Base-by-base conservation (phyloP, 1,140 invertebrate genomes). In the Lepidostoma basale region DNA sequence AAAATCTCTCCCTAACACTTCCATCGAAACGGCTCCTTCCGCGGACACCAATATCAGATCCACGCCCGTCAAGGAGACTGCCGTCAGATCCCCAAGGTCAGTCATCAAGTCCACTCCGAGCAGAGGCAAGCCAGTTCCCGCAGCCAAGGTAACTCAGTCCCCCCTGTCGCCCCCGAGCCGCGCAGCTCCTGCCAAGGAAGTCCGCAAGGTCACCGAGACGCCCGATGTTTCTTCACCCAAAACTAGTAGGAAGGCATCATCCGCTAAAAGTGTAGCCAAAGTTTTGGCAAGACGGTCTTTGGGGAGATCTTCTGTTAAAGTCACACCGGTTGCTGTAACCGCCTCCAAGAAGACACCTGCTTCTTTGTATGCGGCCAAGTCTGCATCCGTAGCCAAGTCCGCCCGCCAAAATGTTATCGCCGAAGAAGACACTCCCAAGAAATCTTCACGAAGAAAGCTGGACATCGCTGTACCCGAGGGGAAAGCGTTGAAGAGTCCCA, bases 391-490 rank as follows among this genome's bases (percentile, higher is more conserved):
- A 36, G 14, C n/a, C 33, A 64, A 52, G 22, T 39, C 30, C n/a
- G 10, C 23, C 12, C 40, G 20, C 14, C 30, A 36, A n/a, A 42
- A 40, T 10, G 40, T 52, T 56, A 45, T 58, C 18, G 6, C 42
- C 4, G 45, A 64, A 39, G 45, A 64, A 5, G 16, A 26, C 10
- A 2, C 42, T 47, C 20, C 22, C 1, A 62, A 26, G n/a, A 67
- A 59, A 59, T 22, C 40, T 67, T 42, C 22, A n/a, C 26, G 49
- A 18, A 54, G 45, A 36, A 64, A 64, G 44, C 52, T 66, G 3
- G 25, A 28, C 4, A 22, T 66, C 3, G 63, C 42, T 28, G n/a
- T n/a, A n/a, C n/a, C n/a, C n/a, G n/a, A n/a, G n/a, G n/a, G n/a
- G n/a, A n/a, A n/a, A n/a, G n/a, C n/a, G n/a, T n/a, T n/a, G n/a